Evolutionary conservation across 2,797 vertebrate species (phyloP).

Genomic region (Characodon lateralis): DNA sequence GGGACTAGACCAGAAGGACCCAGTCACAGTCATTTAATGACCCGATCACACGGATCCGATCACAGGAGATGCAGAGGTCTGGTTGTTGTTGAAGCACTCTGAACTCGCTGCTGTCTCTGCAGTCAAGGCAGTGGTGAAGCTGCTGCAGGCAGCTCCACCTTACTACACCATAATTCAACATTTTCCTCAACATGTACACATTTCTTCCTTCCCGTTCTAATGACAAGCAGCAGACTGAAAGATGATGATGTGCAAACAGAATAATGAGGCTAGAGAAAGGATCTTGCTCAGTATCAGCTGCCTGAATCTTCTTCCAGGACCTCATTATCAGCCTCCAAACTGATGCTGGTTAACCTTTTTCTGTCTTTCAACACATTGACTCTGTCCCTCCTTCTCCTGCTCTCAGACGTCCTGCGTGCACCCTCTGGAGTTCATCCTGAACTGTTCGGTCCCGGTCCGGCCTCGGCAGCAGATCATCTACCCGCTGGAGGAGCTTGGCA

Average conservation of each 20-base stretch:
- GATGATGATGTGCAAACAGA: slow-evolving; percentile 62
- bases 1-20: not conserved
- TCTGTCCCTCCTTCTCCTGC: slow-evolving; percentile 60
- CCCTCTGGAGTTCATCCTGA: slow-evolving; percentile 87
- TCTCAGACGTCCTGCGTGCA: slow-evolving; percentile 83
- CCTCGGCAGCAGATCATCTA: slow-evolving; percentile 93
- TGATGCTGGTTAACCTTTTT: slow-evolving; percentile 53
- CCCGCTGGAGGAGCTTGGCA: slow-evolving; percentile 91
- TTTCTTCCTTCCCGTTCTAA: too few relatives aligned
- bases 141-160: too few relatives aligned
- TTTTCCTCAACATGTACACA: too few relatives aligned
- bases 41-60: too few relatives aligned
- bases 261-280: slow-evolving; percentile 42
- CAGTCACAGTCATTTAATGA: too few relatives aligned
- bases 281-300: not conserved
- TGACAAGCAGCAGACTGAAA: slow-evolving; percentile 36
- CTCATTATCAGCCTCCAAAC: slow-evolving; percentile 56
- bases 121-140: too few relatives aligned
- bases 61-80: too few relatives aligned
- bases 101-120: too few relatives aligned
- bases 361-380: not conserved
- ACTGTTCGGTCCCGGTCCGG: slow-evolving; percentile 89
- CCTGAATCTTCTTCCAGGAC: not conserved
- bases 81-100: too few relatives aligned
- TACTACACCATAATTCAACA: too few relatives aligned